Base-by-base conservation (phyloP, 2,888 invertebrate genomes). In the Adelognathus sp. region DNA sequence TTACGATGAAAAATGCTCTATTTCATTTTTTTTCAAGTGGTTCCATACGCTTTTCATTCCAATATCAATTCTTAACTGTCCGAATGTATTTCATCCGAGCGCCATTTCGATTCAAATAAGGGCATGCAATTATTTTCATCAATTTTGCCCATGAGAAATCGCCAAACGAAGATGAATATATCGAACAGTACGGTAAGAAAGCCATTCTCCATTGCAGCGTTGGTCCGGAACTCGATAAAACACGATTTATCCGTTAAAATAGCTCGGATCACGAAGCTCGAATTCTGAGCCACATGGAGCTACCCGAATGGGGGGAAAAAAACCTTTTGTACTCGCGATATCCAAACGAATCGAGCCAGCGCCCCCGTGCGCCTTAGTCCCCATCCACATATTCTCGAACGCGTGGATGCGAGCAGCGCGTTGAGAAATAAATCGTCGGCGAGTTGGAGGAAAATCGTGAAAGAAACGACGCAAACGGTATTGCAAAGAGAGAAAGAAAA, bases 391-490 rank as follows among this genome's bases (percentile, higher is more conserved):
- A 63, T 76, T 76, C 71, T 76, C 79, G 66, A 76, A 50, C 56
- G 72, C 16, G 29, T 54, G 33, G 50, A 50, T 46, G 24, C 11
- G 39, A 46, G 24, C 4, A n/a, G 56, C 33, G 56, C 75, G 67
- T 72, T 63, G 67, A 52, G 63, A 75, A 56, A 76, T 76, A 76
- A 76, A 79, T 79, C 76, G 75, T 72, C 39, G 33, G 54, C 31
- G 24, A 58, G 11, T 50, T 44, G 24, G 41, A 16, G 7, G 18
- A 36, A 14, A 29, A 31, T 14, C 46, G 14, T 11, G 46, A 39
- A 31, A 24, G 46, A 36, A 44, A 44, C 31, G 39, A 52, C 24
- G 9, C 3, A 29, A 50, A 31, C 44, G 41, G 24, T 16, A 31
- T n/a, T n/a, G n/a, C 9, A 29, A 44, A 63, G 41, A 74, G 70